phyloP scores from a whole-genome alignment of 2,888 invertebrate genomes.

The Uropetala carovei region DNA sequence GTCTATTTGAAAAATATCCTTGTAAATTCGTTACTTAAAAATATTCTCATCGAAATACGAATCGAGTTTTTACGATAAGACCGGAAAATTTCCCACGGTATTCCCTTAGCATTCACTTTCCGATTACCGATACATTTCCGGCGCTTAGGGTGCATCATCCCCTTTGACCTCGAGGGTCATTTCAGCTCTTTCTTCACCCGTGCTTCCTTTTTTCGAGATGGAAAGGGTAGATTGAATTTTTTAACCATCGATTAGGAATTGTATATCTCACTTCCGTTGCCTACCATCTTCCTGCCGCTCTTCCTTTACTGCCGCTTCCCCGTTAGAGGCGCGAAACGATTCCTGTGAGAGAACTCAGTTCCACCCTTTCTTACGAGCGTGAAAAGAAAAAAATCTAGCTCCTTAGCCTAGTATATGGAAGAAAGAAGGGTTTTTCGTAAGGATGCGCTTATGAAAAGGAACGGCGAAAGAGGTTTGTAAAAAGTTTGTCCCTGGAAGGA shows the following conservation, averaged over 20 bases:
- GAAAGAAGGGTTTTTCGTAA: not conserved
- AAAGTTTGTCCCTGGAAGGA: not conserved
- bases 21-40: no score
- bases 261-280: slow-evolving; percentile 59
- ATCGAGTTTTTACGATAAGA: no score
- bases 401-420: not conserved
- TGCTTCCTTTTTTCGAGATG: slow-evolving; percentile 27
- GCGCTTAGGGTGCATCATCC: not conserved
- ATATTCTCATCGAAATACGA: no score
- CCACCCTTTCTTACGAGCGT: slow-evolving; percentile 20
- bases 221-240: slow-evolving; percentile 26
- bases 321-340: not conserved
- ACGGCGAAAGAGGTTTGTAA: not conserved
- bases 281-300: not conserved
- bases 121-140: not conserved
- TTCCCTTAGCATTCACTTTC: no score
- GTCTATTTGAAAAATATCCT: no score
- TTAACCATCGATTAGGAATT: slow-evolving; percentile 49
- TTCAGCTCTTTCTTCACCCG: slow-evolving; percentile 47
- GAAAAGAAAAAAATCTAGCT: not conserved
- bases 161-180: slow-evolving; percentile 28
- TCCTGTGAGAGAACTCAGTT: not conserved
- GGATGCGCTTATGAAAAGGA: not conserved
- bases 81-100: no score
- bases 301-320: not conserved